Base-by-base conservation (phyloP, 2,797 vertebrate species). In the Rhinatrema bivittatum region DNA sequence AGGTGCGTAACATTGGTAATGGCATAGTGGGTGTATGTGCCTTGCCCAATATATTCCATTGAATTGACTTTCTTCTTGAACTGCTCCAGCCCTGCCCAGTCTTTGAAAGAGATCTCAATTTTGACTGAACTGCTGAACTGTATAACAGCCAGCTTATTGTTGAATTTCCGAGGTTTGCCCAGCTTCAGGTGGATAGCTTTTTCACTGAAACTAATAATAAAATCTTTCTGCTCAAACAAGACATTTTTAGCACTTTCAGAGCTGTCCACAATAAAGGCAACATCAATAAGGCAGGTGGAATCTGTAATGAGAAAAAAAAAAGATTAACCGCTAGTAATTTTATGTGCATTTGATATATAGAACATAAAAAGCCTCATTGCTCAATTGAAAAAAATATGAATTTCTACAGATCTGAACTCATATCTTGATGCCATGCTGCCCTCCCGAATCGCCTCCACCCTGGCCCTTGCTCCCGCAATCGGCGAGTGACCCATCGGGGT, bases 81-180 rank as follows among this genome's bases (percentile, higher is more conserved):
- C 1, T 56, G 62, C 12, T 82, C 73, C 24, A 87, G 39, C 32
- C 78, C 77, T 49, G 50, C 82, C 90, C 91, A 96, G 36, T 63
- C 64, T 7, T 56, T 65, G 60, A 95, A 91, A 2, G 72, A 41
- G 24, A 85, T 81, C 29, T 89, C 79, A 2, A 85, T 55, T 12
- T 65, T 76, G 20, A 93, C 87, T 1, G 80, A 72, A 70, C 87
- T 94, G 78, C 93, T 95, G 73, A 88, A 93, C 53, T 93, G 91
- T 20, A 96, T 78, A 0, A 78, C 68, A 2, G 88, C 91, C 64
- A 94, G 51, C 18, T 63, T 85, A 22, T 86, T 65, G 25, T 46
- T 65, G 19, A 91, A 71, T 7, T 50, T 64, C 65, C 75, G 74
- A 39, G 63, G 74, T 5, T 10, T 44, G 4, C 34, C 36, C 1